phyloP scores from a whole-genome alignment of 2,797 vertebrate genomes.

The Notamacropus eugenii region DNA sequence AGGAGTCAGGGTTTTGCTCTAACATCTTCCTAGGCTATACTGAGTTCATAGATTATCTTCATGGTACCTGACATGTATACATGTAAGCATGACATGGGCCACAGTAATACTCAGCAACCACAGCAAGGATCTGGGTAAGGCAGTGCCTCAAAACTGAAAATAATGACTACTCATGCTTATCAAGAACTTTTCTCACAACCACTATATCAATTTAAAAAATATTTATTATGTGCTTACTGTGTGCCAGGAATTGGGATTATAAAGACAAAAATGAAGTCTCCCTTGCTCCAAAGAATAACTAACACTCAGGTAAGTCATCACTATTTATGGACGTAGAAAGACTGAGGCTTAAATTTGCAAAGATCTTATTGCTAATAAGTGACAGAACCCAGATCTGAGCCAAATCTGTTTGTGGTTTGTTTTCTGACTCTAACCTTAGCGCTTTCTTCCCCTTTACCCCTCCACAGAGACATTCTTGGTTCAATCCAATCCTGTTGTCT shows the following conservation, averaged over 20 bases:
- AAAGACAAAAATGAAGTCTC: background rate
- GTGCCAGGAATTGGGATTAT: background rate
- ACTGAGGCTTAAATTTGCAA: background rate
- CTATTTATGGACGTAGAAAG: background rate
- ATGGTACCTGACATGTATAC: background rate
- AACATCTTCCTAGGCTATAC: background rate
- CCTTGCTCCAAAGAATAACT: background rate
- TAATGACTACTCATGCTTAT: background rate
- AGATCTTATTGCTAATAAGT: background rate
- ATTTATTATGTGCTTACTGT: background rate
- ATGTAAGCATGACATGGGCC: background rate
- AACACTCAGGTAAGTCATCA: background rate
- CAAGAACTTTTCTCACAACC: background rate
- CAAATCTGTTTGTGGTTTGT: background rate
- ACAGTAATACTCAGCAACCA: background rate
- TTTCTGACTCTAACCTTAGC: background rate
- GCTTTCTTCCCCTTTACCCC: background rate
- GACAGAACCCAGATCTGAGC: background rate
- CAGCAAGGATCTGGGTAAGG: background rate
- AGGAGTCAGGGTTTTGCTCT: background rate
- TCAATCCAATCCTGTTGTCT: background rate
- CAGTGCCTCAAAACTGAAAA: background rate
- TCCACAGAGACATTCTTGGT: background rate
- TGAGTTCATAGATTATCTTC: background rate
- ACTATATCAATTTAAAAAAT: background rate